Evolutionary conservation across 2,797 vertebrate genomes (phyloP), one percentile per base, ranked within the genome.

Genomic region (Sus cebifrons): DNA sequence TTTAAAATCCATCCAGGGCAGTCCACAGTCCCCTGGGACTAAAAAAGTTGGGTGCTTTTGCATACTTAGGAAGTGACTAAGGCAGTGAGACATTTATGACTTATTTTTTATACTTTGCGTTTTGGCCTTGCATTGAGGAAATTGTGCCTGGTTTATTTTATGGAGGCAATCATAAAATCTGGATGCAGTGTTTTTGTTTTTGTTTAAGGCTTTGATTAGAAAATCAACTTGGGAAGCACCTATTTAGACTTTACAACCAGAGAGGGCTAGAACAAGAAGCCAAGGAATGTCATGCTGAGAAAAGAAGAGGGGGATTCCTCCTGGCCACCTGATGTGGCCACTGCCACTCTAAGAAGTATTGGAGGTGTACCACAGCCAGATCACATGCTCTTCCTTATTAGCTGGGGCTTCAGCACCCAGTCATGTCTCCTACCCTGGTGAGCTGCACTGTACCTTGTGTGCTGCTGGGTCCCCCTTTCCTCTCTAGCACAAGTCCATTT

Each of bases 151-250:
- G 6, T 56, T 78, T 83, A n/a, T 74, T 96, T 91, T 77, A 49
- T 58, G 86, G 77, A 85, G 77, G 68, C 56, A 85, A 25, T 90
- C 52, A 21, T 54, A 74, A 85, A 71, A 89, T 75, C 56, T 89
- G 60, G 20, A 81, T 36, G 16, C 21, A 17, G 44, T 96, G 27
- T 77, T 74, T 7, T n/a, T 58, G 56, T 56, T 36, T 44, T 68
- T 21, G 20, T 71, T 85, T 83, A 93, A 94, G 86, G 21, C 29
- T 94, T 94, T 68, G 71, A 60, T 67, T 60, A 62, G 82, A 88
- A 94, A 86, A 91, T 94, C 74, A 88, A 12, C 29, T 84, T 73
- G 2, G 62, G 60, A 87, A 87, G 71, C 62, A 32, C 56, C 64
- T 84, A 6, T 86, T 86, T 52, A 65, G 65, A 68, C 70, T 90